Evolutionary conservation across 2,888 invertebrate species (phyloP).

Genomic region (Drosophila mimetica): DNA sequence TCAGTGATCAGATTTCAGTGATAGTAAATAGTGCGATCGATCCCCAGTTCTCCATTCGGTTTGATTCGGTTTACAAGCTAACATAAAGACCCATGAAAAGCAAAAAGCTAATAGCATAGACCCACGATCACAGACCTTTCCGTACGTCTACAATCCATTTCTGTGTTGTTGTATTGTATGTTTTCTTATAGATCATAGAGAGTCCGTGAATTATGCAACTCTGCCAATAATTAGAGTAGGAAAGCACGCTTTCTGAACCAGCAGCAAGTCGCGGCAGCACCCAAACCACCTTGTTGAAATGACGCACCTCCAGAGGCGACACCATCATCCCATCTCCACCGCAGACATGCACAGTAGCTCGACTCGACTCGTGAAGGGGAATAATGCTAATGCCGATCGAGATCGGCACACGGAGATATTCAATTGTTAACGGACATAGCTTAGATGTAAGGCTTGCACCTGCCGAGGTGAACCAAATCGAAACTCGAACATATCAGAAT

Average conservation of each 20-base stretch:
- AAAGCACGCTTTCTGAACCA: conserved; percentile 57
- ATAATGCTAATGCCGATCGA: conserved; percentile 2
- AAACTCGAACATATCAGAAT: conserved; percentile 64
- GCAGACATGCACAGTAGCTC: conserved; percentile 67
- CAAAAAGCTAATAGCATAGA: conserved; percentile 27
- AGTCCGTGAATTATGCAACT: conserved; percentile 79
- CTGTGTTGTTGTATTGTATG: conserved; percentile 70
- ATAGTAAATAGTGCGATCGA: conserved; percentile 7
- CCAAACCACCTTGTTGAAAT: conserved; percentile 27
- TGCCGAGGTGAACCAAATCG: conserved; percentile 21
- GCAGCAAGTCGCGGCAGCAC: conserved; percentile 5
- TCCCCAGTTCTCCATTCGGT: conserved; percentile 15
- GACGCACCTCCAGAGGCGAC: conserved; percentile 51
- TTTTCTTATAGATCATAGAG: conserved; percentile 78
- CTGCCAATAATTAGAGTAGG: conserved; percentile 76
- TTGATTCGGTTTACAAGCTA: conserved; percentile 12
- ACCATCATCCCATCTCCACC: conserved; percentile 25
- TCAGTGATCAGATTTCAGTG: conserved; percentile 20
- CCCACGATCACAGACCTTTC: conserved; percentile 43
- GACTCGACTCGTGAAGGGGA: conserved; percentile 47
- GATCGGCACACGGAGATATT: conserved; percentile 7
- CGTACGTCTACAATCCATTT: conserved; percentile 65
- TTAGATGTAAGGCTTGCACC: conserved; percentile 31
- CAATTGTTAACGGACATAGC: conserved; percentile 22
- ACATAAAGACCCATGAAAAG: conserved; percentile 2